A percentile compares a stretch with the other conserved stretches of the same genome.
Evolutionary conservation across 2,888 invertebrate genomes (phyloP).

Genomic region (Chymomyza fuscimana): DNA sequence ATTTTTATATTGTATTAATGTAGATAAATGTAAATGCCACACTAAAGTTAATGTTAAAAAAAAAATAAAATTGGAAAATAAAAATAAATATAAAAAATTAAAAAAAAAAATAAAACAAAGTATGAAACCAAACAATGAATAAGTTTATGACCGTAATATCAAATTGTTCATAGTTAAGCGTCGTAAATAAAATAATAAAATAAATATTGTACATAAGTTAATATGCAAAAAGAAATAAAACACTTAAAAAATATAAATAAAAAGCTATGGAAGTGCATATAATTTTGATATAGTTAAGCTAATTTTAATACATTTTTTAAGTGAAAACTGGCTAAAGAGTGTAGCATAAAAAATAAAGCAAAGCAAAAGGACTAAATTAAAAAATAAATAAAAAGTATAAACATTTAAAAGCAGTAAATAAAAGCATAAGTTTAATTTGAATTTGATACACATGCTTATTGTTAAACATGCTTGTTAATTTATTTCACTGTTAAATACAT

Average conservation of each 20-base stretch:
- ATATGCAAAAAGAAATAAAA: slow-evolving; percentile 35
- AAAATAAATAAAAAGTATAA: slow-evolving; percentile 18
- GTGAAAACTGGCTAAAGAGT: slow-evolving; percentile 22
- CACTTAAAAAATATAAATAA: slow-evolving; percentile 23
- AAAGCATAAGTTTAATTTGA: slow-evolving; percentile 43
- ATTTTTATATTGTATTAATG: slow-evolving; percentile 45
- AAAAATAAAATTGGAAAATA: slow-evolving; percentile 9
- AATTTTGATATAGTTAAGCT: slow-evolving; percentile 63
- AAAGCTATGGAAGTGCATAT: slow-evolving; percentile 28
- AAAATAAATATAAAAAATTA: slow-evolving; percentile 12
- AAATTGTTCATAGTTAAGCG: slow-evolving; percentile 72
- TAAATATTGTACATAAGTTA: slow-evolving; percentile 60
- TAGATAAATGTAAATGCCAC: slow-evolving; percentile 53
- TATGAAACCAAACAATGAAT: slow-evolving; percentile 14
- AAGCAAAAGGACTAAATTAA: slow-evolving; percentile 32
- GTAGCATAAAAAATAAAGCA: slow-evolving; percentile 32
- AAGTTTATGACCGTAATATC: slow-evolving; percentile 45
- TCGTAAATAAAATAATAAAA: slow-evolving; percentile 29
- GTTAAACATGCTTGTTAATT: slow-evolving; percentile 64
- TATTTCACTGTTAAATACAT: slow-evolving; percentile 57
- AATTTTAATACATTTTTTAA: slow-evolving; percentile 52
- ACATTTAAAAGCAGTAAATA: slow-evolving; percentile 26
- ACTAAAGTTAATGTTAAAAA: slow-evolving; percentile 19
- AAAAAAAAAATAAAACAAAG: slow-evolving; percentile 8
- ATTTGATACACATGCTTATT: slow-evolving; percentile 65